Evolutionary conservation across 1,140 invertebrate genomes (phyloP).

Genomic region (Nebria ingens): DNA sequence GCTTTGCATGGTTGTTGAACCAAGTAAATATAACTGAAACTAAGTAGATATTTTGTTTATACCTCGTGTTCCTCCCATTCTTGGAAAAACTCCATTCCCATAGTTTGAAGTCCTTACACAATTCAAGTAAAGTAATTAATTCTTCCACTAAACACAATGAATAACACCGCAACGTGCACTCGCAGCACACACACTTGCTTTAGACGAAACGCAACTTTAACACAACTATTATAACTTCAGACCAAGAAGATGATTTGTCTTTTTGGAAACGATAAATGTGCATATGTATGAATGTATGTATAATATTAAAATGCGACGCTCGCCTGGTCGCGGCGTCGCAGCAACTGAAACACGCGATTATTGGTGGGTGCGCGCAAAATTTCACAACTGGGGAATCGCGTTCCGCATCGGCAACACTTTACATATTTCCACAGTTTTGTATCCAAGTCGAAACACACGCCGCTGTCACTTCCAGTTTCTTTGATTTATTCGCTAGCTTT

Average conservation of each 20-base stretch:
- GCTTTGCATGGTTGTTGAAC: no score
- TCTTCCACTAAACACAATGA: neutral
- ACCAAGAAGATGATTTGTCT: neutral
- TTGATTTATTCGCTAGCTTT: no score
- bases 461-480: no score
- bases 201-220: neutral
- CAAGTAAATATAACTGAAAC: no score
- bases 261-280: neutral
- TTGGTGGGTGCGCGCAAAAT: constrained; percentile 6
- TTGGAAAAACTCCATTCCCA: constrained; percentile 7
- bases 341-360: neutral
- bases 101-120: neutral
- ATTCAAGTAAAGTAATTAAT: no score
- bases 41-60: no score
- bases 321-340: neutral
- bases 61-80: neutral
- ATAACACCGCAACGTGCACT: neutral
- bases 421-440: neutral
- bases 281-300: no score
- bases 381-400: neutral
- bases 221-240: no score
- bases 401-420: neutral
- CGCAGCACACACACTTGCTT: neutral
- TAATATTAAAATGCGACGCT: neutral
- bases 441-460: neutral